These are phyloP conservation scores for Cetonia aurata DNA, from an alignment of 2,888 invertebrate genomes.

Conservation along the genomic window DNA sequence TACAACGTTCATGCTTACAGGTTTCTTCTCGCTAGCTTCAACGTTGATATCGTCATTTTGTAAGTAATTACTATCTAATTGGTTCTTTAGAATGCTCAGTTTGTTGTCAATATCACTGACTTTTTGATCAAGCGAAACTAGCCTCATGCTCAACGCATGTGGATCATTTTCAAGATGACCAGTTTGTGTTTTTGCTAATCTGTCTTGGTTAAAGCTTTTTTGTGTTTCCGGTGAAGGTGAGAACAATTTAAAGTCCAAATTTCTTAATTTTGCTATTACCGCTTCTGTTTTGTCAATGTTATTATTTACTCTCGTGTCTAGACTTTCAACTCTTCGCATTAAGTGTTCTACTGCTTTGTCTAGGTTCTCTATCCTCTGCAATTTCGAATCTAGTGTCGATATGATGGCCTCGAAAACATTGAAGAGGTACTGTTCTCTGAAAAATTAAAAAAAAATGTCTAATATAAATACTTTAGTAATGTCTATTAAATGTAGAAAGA, in stretches of 20 bases:
- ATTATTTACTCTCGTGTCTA: constrained; percentile 85
- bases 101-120: constrained; percentile 87
- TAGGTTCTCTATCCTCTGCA: constrained; percentile 88
- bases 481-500: too few species aligned
- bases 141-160: constrained; percentile 73
- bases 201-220: constrained; percentile 40
- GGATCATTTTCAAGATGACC: constrained; percentile 58
- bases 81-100: constrained; percentile 82
- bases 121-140: constrained; percentile 84
- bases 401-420: constrained; percentile 92
- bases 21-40: constrained; percentile 89
- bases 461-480: too few species aligned
- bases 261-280: constrained; percentile 82
- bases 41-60: constrained; percentile 85
- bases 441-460: constrained; percentile 56
- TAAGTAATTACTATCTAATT: constrained; percentile 85
- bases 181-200: constrained; percentile 44
- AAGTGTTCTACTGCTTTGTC: constrained; percentile 90
- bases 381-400: constrained; percentile 87
- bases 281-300: constrained; percentile 89
- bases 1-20: constrained; percentile 84
- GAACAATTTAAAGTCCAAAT: constrained; percentile 81
- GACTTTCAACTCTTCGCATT: constrained; percentile 85
- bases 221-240: constrained; percentile 55
- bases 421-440: constrained; percentile 89